Evolutionary conservation across 2,113 vertebrate species (phyloP).

Genomic region (Corythoichthys intestinalis): DNA sequence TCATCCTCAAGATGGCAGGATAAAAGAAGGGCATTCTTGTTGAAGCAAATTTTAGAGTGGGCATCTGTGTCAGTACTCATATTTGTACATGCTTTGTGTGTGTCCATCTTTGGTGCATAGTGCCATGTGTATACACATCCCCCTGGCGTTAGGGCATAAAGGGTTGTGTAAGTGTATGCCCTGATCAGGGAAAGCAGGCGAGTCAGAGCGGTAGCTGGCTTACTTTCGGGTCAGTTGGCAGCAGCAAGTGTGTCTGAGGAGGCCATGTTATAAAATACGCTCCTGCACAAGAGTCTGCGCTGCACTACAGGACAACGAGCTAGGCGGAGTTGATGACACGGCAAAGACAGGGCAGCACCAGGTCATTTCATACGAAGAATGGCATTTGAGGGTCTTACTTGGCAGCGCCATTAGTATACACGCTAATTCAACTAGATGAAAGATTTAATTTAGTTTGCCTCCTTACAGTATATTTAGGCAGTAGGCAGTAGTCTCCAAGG

Average conservation of each 20-base stretch:
- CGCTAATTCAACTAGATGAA: conserved; percentile 47
- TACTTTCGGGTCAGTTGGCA: conserved; percentile 74
- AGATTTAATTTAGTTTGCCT: conserved; percentile 39
- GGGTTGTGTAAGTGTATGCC: conserved; percentile 58
- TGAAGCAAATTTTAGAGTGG: conserved; percentile 16
- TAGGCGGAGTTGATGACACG: conserved; percentile 27
- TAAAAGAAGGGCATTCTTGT: conserved; percentile 20
- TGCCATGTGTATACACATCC: conserved; percentile 5
- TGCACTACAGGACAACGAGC: conserved; percentile 15
- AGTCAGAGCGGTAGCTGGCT: conserved; percentile 62
- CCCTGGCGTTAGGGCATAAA: conserved; percentile 34
- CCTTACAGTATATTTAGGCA: conserved; percentile 35
- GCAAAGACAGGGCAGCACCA: conserved; percentile 48
- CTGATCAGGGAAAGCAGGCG: conserved; percentile 58
- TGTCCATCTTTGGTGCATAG: conserved; percentile 24
- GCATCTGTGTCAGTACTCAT: conserved; percentile 39
- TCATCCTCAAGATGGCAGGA: conserved; percentile 26
- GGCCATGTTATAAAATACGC: conserved; percentile 56
- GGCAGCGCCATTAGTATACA: conserved; percentile 38
- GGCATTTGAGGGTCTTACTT: conserved; percentile 54
- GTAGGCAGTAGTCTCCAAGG: neutral
- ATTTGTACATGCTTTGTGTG: conserved; percentile 39
- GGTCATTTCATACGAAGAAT: conserved; percentile 68
- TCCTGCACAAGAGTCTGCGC: conserved; percentile 43
- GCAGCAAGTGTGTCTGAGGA: conserved; percentile 62